phyloP scores from a whole-genome alignment of 2,888 invertebrate genomes.

The Clusia tigrina region DNA sequence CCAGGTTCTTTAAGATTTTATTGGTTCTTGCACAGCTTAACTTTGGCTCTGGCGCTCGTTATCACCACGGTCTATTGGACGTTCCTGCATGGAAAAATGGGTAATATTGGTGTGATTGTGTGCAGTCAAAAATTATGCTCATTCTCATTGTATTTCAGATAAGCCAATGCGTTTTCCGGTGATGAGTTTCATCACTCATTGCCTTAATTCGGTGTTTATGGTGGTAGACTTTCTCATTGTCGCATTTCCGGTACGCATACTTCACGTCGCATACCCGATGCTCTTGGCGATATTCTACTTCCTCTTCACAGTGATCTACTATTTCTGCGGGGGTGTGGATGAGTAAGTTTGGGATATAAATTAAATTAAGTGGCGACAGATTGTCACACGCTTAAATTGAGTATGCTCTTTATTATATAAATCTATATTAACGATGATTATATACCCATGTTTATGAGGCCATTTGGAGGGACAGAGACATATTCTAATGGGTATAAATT shows the following conservation, averaged over 20 bases:
- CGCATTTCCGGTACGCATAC: constrained; percentile 75
- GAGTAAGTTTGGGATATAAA: constrained; percentile 64
- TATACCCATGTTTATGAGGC: too few species aligned
- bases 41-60: constrained; percentile 72
- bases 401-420: too few species aligned
- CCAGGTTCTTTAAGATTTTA: constrained; percentile 67
- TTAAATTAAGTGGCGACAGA: not conserved
- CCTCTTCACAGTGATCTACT: constrained; percentile 70
- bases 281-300: constrained; percentile 68
- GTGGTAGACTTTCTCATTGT: constrained; percentile 75
- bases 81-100: constrained; percentile 58
- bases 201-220: constrained; percentile 78
- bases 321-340: constrained; percentile 70
- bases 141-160: constrained; percentile 58
- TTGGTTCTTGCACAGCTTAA: constrained; percentile 75
- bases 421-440: not conserved
- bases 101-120: constrained; percentile 37
- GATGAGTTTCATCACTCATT: constrained; percentile 77
- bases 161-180: constrained; percentile 70
- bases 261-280: constrained; percentile 72
- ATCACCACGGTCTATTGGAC: constrained; percentile 81
- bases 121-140: not conserved
- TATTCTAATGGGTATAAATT: too few species aligned
- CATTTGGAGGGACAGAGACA: too few species aligned
- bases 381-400: not conserved